These are phyloP conservation scores for Pica pica DNA, from an alignment of 2,113 vertebrate species.

Conservation along the genomic window DNA sequence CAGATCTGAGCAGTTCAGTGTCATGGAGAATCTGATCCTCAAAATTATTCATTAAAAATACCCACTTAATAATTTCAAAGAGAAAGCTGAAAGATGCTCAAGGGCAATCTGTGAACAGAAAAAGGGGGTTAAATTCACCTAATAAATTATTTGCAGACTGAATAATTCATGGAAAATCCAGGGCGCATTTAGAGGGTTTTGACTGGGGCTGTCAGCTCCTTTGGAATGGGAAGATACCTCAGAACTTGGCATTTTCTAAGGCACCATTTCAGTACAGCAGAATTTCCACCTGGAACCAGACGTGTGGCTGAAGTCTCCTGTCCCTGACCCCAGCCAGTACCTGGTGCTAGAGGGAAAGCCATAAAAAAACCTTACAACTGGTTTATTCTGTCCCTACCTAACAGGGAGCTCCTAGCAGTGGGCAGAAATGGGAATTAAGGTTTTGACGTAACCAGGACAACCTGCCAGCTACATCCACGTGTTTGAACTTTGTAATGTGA, in stretches of 20 bases:
- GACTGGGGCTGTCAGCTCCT: neutral
- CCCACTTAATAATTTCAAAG: slow-evolving; percentile 17
- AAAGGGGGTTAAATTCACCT: slow-evolving; percentile 40
- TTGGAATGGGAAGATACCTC: neutral
- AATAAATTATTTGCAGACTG: slow-evolving; percentile 36
- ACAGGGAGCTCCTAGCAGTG: neutral
- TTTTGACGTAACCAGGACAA: neutral
- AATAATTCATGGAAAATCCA: slow-evolving; percentile 20
- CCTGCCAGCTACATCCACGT: neutral
- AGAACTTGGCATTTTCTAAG: neutral
- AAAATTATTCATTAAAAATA: slow-evolving; percentile 2
- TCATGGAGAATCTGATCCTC: neutral
- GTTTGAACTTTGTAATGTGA: neutral
- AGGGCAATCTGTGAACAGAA: slow-evolving; percentile 4
- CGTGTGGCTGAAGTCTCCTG: neutral
- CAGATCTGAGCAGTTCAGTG: neutral
- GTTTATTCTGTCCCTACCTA: neutral
- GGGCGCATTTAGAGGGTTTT: neutral
- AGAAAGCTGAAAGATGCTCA: neutral
- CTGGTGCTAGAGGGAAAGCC: neutral
- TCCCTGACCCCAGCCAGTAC: neutral
- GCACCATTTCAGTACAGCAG: neutral
- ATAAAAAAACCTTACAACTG: neutral
- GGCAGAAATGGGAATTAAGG: neutral
- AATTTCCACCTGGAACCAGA: neutral